Percentiles rank a stretch among this genome's conserved stretches.
Evolutionary conservation across 1,140 invertebrate species (phyloP).

Genomic region (Drosophila elegans): DNA sequence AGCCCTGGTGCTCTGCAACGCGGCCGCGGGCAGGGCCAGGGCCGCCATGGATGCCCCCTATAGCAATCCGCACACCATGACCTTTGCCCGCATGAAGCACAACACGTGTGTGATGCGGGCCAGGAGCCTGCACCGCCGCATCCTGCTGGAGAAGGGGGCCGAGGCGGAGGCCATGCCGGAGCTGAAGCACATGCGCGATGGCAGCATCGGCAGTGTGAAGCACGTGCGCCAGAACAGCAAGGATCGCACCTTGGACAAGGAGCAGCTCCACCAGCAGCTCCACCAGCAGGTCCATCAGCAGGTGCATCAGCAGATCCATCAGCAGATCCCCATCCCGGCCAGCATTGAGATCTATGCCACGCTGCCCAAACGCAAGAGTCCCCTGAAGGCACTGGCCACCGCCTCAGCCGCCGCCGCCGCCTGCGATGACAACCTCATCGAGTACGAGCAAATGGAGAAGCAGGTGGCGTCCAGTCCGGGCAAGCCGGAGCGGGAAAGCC

Average conservation of each 20-base stretch:
- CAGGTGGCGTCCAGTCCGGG: slow-evolving; percentile 16
- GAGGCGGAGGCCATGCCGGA: slow-evolving; percentile 87
- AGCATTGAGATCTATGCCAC: slow-evolving; percentile 96
- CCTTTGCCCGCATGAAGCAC: slow-evolving; percentile 96
- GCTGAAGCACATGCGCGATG: slow-evolving; percentile 89
- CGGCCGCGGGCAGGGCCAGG: slow-evolving; percentile 91
- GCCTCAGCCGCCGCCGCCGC: slow-evolving; percentile 9
- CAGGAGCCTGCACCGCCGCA: slow-evolving; percentile 92
- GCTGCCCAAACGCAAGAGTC: slow-evolving; percentile 93
- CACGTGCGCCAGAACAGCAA: slow-evolving; percentile 89
- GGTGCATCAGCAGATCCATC: slow-evolving; percentile 90
- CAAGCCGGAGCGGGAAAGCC: slow-evolving; percentile 87
- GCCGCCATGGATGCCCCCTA: slow-evolving; percentile 97
- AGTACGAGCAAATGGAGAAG: slow-evolving; percentile 64
- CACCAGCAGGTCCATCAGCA: slow-evolving; percentile 87
- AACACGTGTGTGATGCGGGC: slow-evolving; percentile 96
- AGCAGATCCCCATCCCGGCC: slow-evolving; percentile 86
- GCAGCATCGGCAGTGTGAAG: slow-evolving; percentile 81
- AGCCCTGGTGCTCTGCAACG: slow-evolving; percentile 91
- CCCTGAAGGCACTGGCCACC: slow-evolving; percentile 87
- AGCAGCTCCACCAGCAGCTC: slow-evolving; percentile 10
- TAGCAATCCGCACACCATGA: slow-evolving; percentile 94
- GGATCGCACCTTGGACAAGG: slow-evolving; percentile 83
- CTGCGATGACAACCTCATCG: slow-evolving; percentile 87
- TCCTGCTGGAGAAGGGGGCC: slow-evolving; percentile 88